Evolutionary conservation across 2,888 invertebrate species (phyloP), one percentile per base, ranked within the genome.

Genomic region (Lysandra coridon): DNA sequence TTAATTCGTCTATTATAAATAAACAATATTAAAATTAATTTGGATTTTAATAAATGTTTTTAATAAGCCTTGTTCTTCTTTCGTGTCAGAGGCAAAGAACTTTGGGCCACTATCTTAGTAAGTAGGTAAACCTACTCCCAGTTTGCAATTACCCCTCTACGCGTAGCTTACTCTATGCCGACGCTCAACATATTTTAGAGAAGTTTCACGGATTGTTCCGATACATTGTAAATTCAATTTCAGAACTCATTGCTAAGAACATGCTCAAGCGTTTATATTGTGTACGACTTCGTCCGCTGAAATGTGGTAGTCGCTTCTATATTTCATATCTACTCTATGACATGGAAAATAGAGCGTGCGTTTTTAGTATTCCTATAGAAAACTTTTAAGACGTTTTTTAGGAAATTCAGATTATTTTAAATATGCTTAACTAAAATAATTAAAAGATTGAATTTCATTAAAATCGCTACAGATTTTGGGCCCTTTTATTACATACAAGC

Each of bases 101-200:
- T 57, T 57, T 57, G 57, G 17, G 57, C 4, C 57, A 17, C 57
- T 57, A 49, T 49, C 49, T 49, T 49, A 49, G 49, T 49, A 17
- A 4, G 53, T 53, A 53, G 12, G 53, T 17, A 57, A 14, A 57
- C 17, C 17, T 17, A 57, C 57, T 17, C 4, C 17, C 23, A 62
- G 7, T 23, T n/a, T 62, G 62, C 62, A 57, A 17, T 17, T 4
- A n/a, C 7, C 3, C 14, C 69, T 69, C 69, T 69, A 17, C 69
- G 1, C 33, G 69, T 69, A 6, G 33, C 14, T 4, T 4, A 17
- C 12, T 69, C 69, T 69, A 37, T 69, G 69, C 30, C 33, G 14
- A 33, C 33, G 69, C 90, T 89, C 86, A 84, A 86, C 84, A 87
- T 88, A 86, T 85, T 87, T 81, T 78, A 80, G 78, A 79, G 76